A percentile compares a stretch with the other conserved stretches of the same genome.
Evolutionary conservation across 2,797 vertebrate species (phyloP).

Genomic region (Peromyscus eremicus): DNA sequence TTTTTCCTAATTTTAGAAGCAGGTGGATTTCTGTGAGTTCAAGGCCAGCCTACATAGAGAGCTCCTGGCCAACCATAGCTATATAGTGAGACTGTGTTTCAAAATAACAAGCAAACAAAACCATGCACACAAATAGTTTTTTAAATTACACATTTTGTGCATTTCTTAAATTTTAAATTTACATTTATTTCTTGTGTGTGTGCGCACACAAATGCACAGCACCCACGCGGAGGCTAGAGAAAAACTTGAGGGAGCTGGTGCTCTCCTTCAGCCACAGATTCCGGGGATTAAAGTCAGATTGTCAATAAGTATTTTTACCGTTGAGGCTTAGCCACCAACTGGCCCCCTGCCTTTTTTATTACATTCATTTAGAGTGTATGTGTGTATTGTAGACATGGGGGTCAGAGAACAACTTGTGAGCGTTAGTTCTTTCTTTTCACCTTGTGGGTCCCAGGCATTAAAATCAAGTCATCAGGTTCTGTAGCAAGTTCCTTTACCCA

Average conservation of each 20-base stretch:
- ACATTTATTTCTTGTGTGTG: not conserved
- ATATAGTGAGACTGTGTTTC: not conserved
- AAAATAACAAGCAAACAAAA: conserved; percentile 9
- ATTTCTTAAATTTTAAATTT: not conserved
- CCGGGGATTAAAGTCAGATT: not conserved
- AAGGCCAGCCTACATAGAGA: not conserved
- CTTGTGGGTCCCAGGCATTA: not conserved
- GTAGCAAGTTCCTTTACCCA: not conserved
- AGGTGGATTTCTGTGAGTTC: not conserved
- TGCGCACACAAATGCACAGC: not conserved
- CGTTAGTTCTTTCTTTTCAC: not conserved
- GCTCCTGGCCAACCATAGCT: not conserved
- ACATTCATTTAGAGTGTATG: not conserved
- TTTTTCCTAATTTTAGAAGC: not conserved
- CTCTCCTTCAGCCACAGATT: not conserved
- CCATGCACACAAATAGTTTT: not conserved
- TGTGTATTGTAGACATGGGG: not conserved
- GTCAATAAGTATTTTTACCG: not conserved
- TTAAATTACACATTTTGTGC: not conserved
- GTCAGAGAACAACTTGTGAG: not conserved
- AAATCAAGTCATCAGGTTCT: not conserved
- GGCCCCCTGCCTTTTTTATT: not conserved
- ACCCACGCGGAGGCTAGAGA: not conserved
- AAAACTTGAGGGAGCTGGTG: not conserved
- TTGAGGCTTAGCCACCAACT: not conserved